A percentile compares a stretch with the other conserved stretches of the same genome.
Evolutionary conservation across 2,113 vertebrate genomes (phyloP).

Genomic region (Daboia siamensis): DNA sequence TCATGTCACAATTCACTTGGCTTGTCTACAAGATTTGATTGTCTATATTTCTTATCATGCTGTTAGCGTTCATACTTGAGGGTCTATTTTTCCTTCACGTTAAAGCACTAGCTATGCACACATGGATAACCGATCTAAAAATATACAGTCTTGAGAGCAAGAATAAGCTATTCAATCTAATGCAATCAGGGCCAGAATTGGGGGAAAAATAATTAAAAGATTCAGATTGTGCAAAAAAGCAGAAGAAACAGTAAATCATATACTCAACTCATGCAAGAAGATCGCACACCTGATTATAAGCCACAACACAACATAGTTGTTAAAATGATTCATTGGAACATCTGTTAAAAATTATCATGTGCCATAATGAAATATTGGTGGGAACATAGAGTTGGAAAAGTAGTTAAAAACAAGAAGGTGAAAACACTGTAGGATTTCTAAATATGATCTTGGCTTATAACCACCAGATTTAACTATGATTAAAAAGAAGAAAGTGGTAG

Average conservation of each 20-base stretch:
- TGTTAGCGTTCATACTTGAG: constrained; percentile 7
- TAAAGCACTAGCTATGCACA: constrained; percentile 44
- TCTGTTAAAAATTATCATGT: not conserved
- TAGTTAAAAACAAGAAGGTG: not conserved
- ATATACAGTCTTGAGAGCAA: not conserved
- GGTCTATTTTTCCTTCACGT: not conserved
- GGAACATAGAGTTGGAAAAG: not conserved
- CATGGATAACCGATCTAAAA: not conserved
- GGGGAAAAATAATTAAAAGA: not conserved
- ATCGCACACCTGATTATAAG: not conserved
- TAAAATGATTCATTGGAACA: not conserved
- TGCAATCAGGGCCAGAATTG: not conserved
- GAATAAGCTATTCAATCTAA: not conserved
- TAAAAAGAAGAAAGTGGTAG: not conserved
- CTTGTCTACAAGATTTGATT: constrained; percentile 7
- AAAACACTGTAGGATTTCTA: not conserved
- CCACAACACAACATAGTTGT: not conserved
- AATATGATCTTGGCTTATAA: not conserved
- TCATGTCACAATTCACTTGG: not conserved
- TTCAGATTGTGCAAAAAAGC: not conserved
- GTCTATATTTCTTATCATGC: constrained; percentile 22
- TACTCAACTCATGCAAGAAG: not conserved
- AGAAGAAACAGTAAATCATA: not conserved
- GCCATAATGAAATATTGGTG: not conserved
- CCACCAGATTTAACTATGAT: not conserved